Base-by-base conservation (phyloP, 2,797 vertebrate species). In the Enteromius radiatus region DNA sequence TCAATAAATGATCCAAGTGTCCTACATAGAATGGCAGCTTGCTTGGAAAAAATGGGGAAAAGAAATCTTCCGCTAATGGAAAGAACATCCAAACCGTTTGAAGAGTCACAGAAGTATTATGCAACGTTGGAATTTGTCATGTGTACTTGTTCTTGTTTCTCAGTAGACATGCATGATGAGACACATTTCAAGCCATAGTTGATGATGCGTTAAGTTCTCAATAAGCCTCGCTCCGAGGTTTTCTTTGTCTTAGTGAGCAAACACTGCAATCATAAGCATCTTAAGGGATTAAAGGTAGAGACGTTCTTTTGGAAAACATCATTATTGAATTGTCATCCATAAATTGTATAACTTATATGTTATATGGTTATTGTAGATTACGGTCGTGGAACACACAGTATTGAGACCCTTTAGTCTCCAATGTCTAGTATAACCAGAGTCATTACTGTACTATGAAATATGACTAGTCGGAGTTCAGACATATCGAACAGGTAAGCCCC, bases 401-500 rank as follows among this genome's bases (percentile, higher is more conserved):
- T 21, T 28, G 69, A 63, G 38, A 28, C 38, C 45, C 4, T 80
- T 41, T 36, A 38, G 56, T 65, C 43, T 38, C 80, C 43, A 38
- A 36, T 15, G 56, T 81, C 41, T 73, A 33, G 78, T 71, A 26
- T 80, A 63, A 45, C 54, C n/a, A 36, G 11, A 61, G 28, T 63
- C 38, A 45, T n/a, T 74, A 81, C 69, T 81, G 80, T 65, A 81
- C 45, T 19, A 19, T 83, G 41, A 82, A 74, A 69, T 69, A 81
- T 31, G 28, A 74, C 70, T 43, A 56, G 65, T 73, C 23, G 0
- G 33, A 54, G 69, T 76, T 70, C 83, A 28, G 59, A 87, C 87
- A 63, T 85, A 83, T 76, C 87, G 86, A 71, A 80, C 77, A 68
- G 86, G 84, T 81, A 83, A 90, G 88, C 87, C 81, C 73, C 36